phyloP scores from a whole-genome alignment of 2,113 vertebrate species.

The Callospermophilus lateralis region DNA sequence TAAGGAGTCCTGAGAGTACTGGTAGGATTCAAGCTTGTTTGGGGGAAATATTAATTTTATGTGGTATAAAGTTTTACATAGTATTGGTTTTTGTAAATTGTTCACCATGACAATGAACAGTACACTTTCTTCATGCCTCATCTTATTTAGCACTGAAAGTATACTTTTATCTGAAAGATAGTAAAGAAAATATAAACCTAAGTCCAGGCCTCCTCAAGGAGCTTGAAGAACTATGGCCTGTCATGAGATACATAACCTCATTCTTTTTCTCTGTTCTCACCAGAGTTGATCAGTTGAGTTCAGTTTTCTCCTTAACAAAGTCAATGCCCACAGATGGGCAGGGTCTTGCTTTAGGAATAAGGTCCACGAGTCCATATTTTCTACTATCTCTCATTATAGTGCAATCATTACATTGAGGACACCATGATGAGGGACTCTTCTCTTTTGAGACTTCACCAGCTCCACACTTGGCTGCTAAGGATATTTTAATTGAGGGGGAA shows the following conservation, averaged over 20 bases:
- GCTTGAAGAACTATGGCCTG: not conserved
- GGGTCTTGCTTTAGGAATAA: constrained; percentile 44
- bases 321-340: not conserved
- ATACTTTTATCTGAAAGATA: constrained; percentile 20
- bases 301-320: constrained; percentile 19
- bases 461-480: not conserved
- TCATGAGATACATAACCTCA: not conserved
- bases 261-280: constrained; percentile 43
- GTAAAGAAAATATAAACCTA: constrained; percentile 27
- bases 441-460: constrained; percentile 12
- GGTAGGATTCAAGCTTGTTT: constrained; percentile 42
- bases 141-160: constrained; percentile 35
- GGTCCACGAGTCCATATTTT: not conserved
- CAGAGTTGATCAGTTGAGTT: not conserved
- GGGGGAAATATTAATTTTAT: constrained; percentile 25
- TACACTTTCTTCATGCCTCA: constrained; percentile 12
- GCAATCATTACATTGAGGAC: not conserved
- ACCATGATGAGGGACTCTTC: constrained; percentile 9
- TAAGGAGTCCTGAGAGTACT: not conserved
- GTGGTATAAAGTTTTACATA: not conserved
- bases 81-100: constrained; percentile 9
- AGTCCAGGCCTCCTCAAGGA: not conserved
- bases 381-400: constrained; percentile 13
- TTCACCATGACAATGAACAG: not conserved
- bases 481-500: constrained; percentile 55